These are phyloP conservation scores for Trachemys scripta DNA, from an alignment of 2,113 vertebrate species.

Conservation along the genomic window DNA sequence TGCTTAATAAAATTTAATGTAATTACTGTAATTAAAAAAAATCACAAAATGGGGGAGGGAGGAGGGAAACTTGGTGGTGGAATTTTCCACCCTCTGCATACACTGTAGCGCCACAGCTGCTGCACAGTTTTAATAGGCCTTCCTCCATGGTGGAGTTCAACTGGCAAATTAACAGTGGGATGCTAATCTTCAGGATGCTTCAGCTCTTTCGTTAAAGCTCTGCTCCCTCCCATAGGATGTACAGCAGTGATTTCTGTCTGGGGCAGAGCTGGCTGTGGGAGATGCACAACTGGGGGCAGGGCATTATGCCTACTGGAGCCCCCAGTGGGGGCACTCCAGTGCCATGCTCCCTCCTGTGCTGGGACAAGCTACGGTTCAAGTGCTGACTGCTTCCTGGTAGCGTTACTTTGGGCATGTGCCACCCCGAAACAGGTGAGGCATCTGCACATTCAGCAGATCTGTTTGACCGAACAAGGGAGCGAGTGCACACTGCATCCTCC, in stretches of 20 bases:
- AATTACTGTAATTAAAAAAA: not conserved
- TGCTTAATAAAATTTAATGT: not conserved
- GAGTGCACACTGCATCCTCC: accelerated
- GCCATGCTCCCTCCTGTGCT: not conserved
- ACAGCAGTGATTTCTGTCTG: too few species aligned
- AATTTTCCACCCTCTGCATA: not conserved
- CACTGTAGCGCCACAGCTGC: not conserved
- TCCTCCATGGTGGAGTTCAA: not conserved
- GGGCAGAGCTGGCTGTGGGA: not conserved
- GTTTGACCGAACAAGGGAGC: not conserved
- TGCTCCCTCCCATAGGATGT: not conserved
- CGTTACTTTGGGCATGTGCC: not conserved
- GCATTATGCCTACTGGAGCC: not conserved
- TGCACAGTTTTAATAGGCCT: not conserved
- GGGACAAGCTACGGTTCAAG: not conserved
- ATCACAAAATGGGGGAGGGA: not conserved
- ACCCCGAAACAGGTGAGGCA: not conserved
- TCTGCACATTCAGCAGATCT: not conserved
- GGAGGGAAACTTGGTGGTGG: not conserved
- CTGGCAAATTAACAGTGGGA: not conserved
- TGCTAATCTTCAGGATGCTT: not conserved
- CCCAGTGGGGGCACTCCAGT: not conserved
- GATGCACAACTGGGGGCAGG: not conserved
- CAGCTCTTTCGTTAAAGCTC: not conserved
- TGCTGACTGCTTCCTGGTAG: not conserved